Base-by-base conservation (phyloP, 37 sponge, comb jelly and placozoan genomes). In the Aphrocallistes beatrix region DNA sequence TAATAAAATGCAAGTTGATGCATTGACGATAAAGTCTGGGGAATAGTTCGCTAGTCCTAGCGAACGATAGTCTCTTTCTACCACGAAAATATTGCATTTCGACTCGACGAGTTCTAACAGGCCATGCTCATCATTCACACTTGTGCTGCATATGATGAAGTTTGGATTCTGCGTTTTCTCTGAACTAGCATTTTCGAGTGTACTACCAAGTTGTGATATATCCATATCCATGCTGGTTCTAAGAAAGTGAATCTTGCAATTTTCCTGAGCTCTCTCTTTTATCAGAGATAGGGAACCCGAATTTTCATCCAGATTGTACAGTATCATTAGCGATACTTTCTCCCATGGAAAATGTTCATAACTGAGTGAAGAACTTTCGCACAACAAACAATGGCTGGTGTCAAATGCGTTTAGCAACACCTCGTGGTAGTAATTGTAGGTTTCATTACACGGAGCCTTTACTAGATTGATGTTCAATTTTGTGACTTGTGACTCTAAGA, bases 301-400 rank as follows among this genome's bases (percentile, higher is more conserved):
- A 60, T 19, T 60, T 19, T 60, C 75, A 25, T 60, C n/a, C 75
- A 60, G n/a, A 60, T 60, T 60, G n/a, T 60, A 60, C n/a, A 60
- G n/a, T 60, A 60, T 60, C 1, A 60, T 60, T 60, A 60, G 75
- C 21, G 75, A 60, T 25, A 60, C n/a, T 60, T 30, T 60, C n/a
- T 60, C 21, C 75, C 75, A 60, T 25, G 75, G 75, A 60, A 60
- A 60, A 13, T 60, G 10, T 25, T 60, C 75, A 60, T 60, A 60
- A 30, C n/a, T 60, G 10, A 60, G 75, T 25, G 75, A 25, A 60
- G 75, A 60, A 60, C 75, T 60, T 60, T 60, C 75, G 34, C 75
- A 60, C 75, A 60, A 30, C 75, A 60, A 60, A 60, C 75, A 60
- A 60, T 60, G 75, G 75, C 75, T 60, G n/a, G 21, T 28, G 75